Evolutionary conservation across 2,113 vertebrate species (phyloP).

Genomic region (Fregata magnificens): DNA sequence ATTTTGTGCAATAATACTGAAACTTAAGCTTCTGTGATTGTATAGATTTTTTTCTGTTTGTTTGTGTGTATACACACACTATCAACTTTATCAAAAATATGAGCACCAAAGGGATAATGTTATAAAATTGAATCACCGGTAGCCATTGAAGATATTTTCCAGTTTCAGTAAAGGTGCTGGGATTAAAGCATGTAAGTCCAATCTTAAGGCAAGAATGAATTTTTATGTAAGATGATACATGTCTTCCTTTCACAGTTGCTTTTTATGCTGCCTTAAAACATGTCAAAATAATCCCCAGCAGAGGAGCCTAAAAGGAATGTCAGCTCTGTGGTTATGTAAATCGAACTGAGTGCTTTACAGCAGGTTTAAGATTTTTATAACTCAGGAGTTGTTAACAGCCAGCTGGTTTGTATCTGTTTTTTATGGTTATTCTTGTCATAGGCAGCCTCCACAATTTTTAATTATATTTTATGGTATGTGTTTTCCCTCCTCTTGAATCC

Average conservation of each 20-base stretch:
- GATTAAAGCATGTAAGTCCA: slow-evolving; percentile 68
- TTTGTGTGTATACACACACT: not conserved
- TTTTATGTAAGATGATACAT: slow-evolving; percentile 78
- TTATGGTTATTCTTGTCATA: slow-evolving; percentile 88
- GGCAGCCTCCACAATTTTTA: slow-evolving; percentile 87
- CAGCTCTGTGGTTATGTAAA: slow-evolving; percentile 85
- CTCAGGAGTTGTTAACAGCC: slow-evolving; percentile 86
- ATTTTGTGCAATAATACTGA: not conserved
- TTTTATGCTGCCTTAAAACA: slow-evolving; percentile 85
- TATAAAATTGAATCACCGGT: slow-evolving; percentile 56
- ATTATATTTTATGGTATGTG: slow-evolving; percentile 87
- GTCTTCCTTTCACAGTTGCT: slow-evolving; percentile 79
- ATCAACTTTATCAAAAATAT: slow-evolving; percentile 58
- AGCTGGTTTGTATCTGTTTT: slow-evolving; percentile 88
- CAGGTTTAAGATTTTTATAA: slow-evolving; percentile 89
- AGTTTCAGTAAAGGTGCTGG: slow-evolving; percentile 60
- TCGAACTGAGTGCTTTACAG: slow-evolving; percentile 84
- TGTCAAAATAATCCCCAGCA: slow-evolving; percentile 83
- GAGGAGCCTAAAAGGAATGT: slow-evolving; percentile 81
- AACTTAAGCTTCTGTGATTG: slow-evolving; percentile 10
- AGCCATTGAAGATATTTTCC: slow-evolving; percentile 63
- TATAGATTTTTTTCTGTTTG: slow-evolving; percentile 40
- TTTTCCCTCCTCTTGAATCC: slow-evolving; percentile 81
- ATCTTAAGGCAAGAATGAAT: slow-evolving; percentile 73
- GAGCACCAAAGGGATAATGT: slow-evolving; percentile 53